Conservation (phyloP, 2,113 vertebrate species). For the Upupa epops region DNA sequence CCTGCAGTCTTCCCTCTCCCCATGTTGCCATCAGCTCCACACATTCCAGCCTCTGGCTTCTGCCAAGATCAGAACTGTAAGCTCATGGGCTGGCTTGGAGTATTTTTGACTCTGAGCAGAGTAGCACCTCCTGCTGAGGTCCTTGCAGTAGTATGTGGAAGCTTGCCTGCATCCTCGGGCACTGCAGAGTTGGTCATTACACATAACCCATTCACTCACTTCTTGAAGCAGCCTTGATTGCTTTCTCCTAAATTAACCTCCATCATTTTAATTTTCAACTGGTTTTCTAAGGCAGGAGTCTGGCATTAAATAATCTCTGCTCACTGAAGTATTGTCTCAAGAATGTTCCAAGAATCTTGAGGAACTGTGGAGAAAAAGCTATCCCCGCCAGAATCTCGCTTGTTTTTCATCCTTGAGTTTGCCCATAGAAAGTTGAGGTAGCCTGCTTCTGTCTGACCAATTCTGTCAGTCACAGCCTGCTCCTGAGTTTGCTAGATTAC, state of each 20-base stretch:
- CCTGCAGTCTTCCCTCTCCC: background rate
- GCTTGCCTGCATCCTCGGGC: background rate
- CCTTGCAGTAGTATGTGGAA: background rate
- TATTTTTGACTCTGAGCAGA: background rate
- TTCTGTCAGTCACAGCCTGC: background rate
- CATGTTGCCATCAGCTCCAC: background rate
- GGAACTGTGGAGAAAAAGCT: background rate
- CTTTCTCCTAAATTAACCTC: background rate
- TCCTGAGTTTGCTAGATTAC: background rate
- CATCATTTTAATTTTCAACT: background rate
- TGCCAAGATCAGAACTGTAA: background rate
- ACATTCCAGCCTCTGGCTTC: background rate
- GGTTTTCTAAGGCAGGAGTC: background rate
- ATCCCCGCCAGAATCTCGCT: slow-evolving; percentile 5
- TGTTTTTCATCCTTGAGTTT: background rate
- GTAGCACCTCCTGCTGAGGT: background rate
- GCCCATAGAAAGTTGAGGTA: slow-evolving; percentile 32
- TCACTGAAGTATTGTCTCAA: background rate
- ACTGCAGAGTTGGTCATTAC: background rate
- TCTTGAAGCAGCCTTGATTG: background rate
- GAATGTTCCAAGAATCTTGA: background rate
- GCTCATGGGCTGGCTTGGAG: background rate
- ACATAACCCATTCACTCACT: background rate
- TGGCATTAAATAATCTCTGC: background rate
- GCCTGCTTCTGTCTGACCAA: slow-evolving; percentile 35